Base-by-base conservation (phyloP, 2,888 invertebrate genomes). In the Drosophila macrospina region DNA sequence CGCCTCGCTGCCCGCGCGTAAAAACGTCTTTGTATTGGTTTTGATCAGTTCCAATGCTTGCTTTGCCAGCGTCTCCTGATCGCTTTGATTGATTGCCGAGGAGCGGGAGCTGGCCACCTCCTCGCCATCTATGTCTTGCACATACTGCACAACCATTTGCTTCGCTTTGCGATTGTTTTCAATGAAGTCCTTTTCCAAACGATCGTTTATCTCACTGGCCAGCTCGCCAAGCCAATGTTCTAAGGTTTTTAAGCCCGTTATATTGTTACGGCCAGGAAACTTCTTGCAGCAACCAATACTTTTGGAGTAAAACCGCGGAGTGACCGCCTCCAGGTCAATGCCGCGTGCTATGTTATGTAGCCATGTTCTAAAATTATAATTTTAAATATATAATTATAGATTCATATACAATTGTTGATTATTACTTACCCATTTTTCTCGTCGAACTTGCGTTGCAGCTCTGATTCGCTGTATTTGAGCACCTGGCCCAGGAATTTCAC, bases 201-300 rank as follows among this genome's bases (percentile, higher is more conserved):
- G 94, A 88, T 98, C 97, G 16, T 94, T 94, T 45, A 99, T 94
- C 93, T 99, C 98, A 50, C 94, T 94, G 0, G 96, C 94, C 11
- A 99, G 92, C 87, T 97, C 97, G 45, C 93, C 93, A 0, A 98
- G 92, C 98, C 98, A 98, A 89, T 96, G 95, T 52, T 93, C 93
- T 16, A 97, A 93, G 62, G 94, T 94, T 28, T 95, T 94, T 34
- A 94, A 90, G 15, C 94, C 95, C 0, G 92, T 91, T 5, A 98
- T 94, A 8, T 96, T 95, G 76, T 94, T 94, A 86, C 94, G 95
- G 0, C 98, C 99, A 2, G 95, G 95, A 91, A 99, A 98, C 89
- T 97, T 97, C 92, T 99, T 99, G 90, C 98, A 97, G 88, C 98
- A 98, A 0, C 98, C 99, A 80, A 99, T 97, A 55, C 98, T 98